Evolutionary conservation across 2,797 vertebrate species (phyloP).

Genomic region (Aotus griseimembra): DNA sequence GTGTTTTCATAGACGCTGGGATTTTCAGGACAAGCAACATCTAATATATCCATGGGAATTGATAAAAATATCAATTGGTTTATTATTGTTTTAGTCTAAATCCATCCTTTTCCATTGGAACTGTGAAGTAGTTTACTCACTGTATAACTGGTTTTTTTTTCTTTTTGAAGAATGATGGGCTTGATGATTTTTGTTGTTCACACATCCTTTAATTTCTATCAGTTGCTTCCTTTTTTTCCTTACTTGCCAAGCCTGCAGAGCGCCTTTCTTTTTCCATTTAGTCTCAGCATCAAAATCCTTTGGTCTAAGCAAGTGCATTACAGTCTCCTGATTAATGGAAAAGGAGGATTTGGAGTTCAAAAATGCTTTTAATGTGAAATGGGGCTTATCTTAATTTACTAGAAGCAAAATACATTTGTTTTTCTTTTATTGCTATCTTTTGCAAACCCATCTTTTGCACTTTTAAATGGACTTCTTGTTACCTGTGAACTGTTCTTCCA

Average conservation of each 20-base stretch:
- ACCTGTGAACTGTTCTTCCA: slow-evolving; percentile 60
- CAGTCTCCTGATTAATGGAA: not conserved
- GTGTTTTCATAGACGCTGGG: not conserved
- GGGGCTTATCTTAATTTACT: slow-evolving; percentile 48
- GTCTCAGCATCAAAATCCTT: not conserved
- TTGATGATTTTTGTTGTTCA: not conserved
- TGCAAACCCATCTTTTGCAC: not conserved
- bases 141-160: not conserved
- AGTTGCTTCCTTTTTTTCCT: not conserved
- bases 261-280: not conserved
- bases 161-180: not conserved
- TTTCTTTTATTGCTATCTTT: slow-evolving; percentile 44
- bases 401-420: slow-evolving; percentile 34
- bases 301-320: not conserved
- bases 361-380: slow-evolving; percentile 39
- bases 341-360: not conserved
- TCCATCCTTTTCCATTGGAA: not conserved
- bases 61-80: not conserved
- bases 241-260: not conserved
- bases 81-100: not conserved
- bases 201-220: not conserved
- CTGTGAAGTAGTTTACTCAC: not conserved
- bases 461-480: slow-evolving; percentile 57
- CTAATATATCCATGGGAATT: not conserved
- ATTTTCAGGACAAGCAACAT: not conserved